Percentiles rank a stretch among this genome's conserved stretches.
Conservation (phyloP, 2,888 invertebrate genomes). For the Andrena minutula region DNA sequence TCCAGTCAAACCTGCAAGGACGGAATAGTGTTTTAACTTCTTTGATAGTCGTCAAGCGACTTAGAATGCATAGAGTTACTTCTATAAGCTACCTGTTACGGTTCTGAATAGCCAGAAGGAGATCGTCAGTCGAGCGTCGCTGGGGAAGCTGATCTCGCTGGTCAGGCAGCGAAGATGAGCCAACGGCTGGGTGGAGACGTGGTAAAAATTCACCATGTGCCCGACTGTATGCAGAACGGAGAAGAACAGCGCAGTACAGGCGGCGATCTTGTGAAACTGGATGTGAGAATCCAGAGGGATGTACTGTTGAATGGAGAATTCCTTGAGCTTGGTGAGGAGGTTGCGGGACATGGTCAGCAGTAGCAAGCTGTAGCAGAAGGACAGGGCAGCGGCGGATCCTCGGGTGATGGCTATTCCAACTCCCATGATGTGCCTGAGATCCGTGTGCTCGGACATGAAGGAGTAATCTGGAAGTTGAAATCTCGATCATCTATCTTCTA, state of each 20-base stretch:
- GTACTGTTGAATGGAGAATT: slow-evolving; percentile 97
- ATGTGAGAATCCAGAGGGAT: slow-evolving; percentile 97
- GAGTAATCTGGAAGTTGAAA: slow-evolving; percentile 91
- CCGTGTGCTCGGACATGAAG: slow-evolving; percentile 98
- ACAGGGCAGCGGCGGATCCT: slow-evolving; percentile 96
- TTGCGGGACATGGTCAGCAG: slow-evolving; percentile 97
- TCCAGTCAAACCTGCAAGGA: slow-evolving; percentile 91
- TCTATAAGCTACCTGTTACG: slow-evolving; percentile 90
- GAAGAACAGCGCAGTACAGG: slow-evolving; percentile 97
- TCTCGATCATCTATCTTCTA: too few relatives aligned
- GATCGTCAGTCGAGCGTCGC: slow-evolving; percentile 97
- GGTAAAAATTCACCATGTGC: slow-evolving; percentile 98
- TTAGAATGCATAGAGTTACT: neutral
- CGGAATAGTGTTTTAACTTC: neutral
- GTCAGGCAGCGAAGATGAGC: slow-evolving; percentile 97
- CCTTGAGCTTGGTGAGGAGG: slow-evolving; percentile 96
- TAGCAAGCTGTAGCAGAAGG: slow-evolving; percentile 96
- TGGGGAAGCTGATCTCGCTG: slow-evolving; percentile 96
- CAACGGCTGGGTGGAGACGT: slow-evolving; percentile 97
- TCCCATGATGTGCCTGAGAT: slow-evolving; percentile 98
- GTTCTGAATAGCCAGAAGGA: slow-evolving; percentile 98
- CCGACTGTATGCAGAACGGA: slow-evolving; percentile 96
- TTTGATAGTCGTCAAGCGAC: neutral
- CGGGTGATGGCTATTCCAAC: slow-evolving; percentile 98
- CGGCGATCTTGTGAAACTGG: slow-evolving; percentile 98